Evolutionary conservation across 2,888 invertebrate species (phyloP).

Genomic region (Himalopsyche tibetana): DNA sequence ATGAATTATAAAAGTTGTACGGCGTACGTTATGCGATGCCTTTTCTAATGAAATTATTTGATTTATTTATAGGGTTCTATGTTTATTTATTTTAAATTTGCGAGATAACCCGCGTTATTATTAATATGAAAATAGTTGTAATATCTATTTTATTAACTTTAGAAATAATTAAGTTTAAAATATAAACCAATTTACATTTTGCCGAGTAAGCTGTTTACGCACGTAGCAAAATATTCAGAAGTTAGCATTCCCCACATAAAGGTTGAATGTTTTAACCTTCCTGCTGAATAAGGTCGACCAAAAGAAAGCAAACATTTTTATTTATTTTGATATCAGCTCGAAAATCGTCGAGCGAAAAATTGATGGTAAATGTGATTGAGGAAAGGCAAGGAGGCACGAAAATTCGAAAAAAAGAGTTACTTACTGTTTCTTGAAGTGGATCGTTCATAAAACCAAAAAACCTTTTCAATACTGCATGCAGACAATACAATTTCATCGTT

Average conservation of each 20-base stretch:
- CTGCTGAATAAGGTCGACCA: background rate
- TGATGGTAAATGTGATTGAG: constrained; percentile 9
- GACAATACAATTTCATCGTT: background rate
- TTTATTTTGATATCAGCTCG: constrained; percentile 15
- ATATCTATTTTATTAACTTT: background rate
- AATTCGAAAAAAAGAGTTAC: background rate
- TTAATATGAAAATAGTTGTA: no score
- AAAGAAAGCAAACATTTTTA: background rate
- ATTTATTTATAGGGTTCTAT: no score
- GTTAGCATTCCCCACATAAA: background rate
- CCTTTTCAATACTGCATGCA: background rate
- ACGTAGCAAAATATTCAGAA: background rate
- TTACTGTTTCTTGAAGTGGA: background rate
- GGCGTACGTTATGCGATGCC: no score
- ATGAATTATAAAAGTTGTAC: no score
- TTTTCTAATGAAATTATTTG: no score
- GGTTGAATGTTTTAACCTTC: constrained; percentile 1
- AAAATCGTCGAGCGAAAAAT: constrained; percentile 6
- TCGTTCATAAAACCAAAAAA: constrained; percentile 29
- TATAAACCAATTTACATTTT: background rate
- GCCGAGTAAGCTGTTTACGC: background rate
- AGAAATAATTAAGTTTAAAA: background rate
- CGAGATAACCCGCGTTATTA: no score
- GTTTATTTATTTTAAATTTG: no score
- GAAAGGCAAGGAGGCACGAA: background rate